Percentiles rank a stretch among this genome's conserved stretches.
phyloP scores from a whole-genome alignment of 2,797 vertebrate species.

The Philypnodon macrostomus region DNA sequence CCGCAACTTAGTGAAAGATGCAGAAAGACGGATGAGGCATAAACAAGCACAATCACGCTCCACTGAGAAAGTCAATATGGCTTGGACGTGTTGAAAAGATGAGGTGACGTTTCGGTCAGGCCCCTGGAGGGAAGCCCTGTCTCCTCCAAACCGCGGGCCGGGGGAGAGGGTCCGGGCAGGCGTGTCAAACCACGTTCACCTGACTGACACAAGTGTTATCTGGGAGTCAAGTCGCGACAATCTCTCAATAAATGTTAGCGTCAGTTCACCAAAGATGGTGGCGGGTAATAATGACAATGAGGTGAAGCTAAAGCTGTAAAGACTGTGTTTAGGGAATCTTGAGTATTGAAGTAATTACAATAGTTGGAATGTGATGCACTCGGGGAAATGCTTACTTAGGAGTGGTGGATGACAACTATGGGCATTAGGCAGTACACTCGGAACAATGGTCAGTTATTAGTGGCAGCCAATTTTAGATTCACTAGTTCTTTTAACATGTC shows the following conservation, averaged over 20 bases:
- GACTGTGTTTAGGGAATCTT: no score
- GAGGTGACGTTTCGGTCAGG: constrained; percentile 23
- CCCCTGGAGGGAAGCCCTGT: constrained; percentile 10
- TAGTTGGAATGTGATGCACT: no score
- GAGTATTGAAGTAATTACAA: no score
- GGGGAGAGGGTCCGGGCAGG: neutral
- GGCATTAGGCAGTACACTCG: no score
- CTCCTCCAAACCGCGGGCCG: neutral
- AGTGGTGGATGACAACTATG: no score
- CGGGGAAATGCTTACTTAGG: no score
- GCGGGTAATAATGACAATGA: neutral
- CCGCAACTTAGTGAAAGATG: constrained; percentile 6
- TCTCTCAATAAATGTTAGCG: constrained; percentile 2
- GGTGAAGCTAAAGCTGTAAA: neutral
- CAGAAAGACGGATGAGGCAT: constrained; percentile 32
- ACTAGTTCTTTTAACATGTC: no score
- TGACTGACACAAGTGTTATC: constrained; percentile 9
- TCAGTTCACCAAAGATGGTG: constrained; percentile 1
- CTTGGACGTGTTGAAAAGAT: constrained; percentile 25
- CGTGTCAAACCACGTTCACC: constrained; percentile 14
- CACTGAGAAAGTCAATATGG: constrained; percentile 34
- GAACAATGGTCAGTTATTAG: no score
- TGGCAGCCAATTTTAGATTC: no score
- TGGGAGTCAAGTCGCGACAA: constrained; percentile 12
- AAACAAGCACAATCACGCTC: constrained; percentile 24